These are phyloP conservation scores for Synanthedon tipuliformis DNA, from an alignment of 2,888 invertebrate species.

Conservation along the genomic window DNA sequence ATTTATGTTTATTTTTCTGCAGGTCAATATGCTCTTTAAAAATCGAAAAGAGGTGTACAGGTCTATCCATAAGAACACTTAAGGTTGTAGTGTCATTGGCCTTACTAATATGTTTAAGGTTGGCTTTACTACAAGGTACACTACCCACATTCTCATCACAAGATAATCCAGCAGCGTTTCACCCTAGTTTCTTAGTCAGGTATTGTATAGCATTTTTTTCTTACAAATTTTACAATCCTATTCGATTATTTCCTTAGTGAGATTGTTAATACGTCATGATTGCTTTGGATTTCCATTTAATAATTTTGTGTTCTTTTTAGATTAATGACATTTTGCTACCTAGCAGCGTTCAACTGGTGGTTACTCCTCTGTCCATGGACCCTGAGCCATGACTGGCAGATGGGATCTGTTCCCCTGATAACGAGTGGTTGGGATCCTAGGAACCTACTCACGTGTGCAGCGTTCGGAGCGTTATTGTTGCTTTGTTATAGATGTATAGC, in stretches of 20 bases:
- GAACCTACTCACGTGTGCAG: constrained; percentile 79
- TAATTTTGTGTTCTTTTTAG: constrained; percentile 46
- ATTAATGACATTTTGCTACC: constrained; percentile 82
- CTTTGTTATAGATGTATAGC: constrained; percentile 73
- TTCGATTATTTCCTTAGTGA: too few species aligned
- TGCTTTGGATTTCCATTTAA: too few species aligned
- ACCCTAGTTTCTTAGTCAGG: constrained; percentile 80
- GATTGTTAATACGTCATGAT: too few species aligned
- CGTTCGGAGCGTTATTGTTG: constrained; percentile 74
- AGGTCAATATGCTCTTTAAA: constrained; percentile 50
- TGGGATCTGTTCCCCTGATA: constrained; percentile 85
- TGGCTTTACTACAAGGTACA: constrained; percentile 82
- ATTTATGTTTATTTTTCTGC: constrained; percentile 5
- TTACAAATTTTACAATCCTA: too few species aligned
- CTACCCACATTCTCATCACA: constrained; percentile 85
- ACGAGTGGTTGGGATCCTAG: constrained; percentile 77
- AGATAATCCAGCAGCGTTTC: constrained; percentile 89
- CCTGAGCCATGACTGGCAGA: constrained; percentile 88
- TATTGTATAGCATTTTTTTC: constrained; percentile 28
- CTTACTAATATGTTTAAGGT: constrained; percentile 75
- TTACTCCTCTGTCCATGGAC: constrained; percentile 79
- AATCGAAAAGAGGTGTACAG: constrained; percentile 52
- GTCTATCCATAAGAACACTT: constrained; percentile 73
- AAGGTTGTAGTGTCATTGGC: constrained; percentile 76
- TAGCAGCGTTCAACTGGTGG: constrained; percentile 85